These are phyloP conservation scores for Elaphurus davidianus DNA, from an alignment of 2,113 vertebrate genomes.

Conservation along the genomic window DNA sequence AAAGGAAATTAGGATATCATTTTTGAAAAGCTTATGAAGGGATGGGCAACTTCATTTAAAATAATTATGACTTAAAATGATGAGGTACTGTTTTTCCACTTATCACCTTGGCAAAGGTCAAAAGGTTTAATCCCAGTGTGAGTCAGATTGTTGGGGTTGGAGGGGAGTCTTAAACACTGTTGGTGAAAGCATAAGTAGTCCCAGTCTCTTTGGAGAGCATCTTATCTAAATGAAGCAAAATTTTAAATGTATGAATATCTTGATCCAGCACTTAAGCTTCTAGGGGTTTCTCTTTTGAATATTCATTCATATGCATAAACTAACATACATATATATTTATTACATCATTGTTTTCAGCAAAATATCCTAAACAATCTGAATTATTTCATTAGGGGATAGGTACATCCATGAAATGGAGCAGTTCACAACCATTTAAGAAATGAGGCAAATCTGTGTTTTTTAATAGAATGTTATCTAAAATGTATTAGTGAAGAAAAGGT, in stretches of 20 bases:
- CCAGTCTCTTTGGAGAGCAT: neutral
- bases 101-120: neutral
- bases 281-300: conserved; percentile 1
- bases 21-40: conserved; percentile 10
- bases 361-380: neutral
- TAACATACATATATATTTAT: neutral
- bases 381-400: neutral
- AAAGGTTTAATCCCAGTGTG: neutral
- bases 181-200: neutral
- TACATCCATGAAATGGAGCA: neutral
- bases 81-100: neutral
- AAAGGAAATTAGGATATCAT: neutral
- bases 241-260: neutral
- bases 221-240: neutral
- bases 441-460: neutral
- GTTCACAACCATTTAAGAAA: neutral
- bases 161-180: neutral
- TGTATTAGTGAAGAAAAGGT: neutral
- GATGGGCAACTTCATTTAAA: neutral
- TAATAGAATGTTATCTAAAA: neutral
- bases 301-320: neutral
- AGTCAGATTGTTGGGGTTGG: neutral
- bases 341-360: neutral
- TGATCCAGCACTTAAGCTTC: neutral
- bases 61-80: neutral